Conservation (phyloP, 1,140 invertebrate genomes). For the Sogatella furcifera region DNA sequence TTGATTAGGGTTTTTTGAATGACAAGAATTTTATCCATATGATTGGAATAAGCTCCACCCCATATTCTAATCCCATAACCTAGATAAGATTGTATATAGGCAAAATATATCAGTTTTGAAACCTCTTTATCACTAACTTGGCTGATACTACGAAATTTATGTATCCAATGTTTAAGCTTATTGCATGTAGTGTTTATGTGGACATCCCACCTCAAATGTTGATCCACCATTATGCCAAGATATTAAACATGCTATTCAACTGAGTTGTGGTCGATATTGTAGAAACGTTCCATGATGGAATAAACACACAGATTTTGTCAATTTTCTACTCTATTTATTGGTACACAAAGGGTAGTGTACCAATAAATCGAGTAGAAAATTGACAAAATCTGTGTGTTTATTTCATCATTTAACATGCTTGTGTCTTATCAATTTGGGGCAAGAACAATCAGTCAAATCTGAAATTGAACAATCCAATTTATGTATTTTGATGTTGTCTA, state of each 20-base stretch:
- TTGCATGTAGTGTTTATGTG: background rate
- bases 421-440: background rate
- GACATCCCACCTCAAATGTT: background rate
- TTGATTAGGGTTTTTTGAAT: background rate
- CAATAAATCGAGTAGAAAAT: too few relatives aligned
- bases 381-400: too few relatives aligned
- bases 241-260: background rate
- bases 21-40: background rate
- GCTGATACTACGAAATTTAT: background rate
- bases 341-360: too few relatives aligned
- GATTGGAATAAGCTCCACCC: background rate
- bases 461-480: background rate
- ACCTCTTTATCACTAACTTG: background rate
- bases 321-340: too few relatives aligned
- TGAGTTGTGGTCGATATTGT: too few relatives aligned
- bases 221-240: background rate
- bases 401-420: background rate
- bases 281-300: too few relatives aligned
- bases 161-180: background rate
- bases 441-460: background rate
- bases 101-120: background rate
- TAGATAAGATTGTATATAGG: background rate
- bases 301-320: too few relatives aligned
- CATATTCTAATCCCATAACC: background rate
- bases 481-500: background rate